phyloP scores from a whole-genome alignment of 2,888 invertebrate species.

The Cancer borealis region DNA sequence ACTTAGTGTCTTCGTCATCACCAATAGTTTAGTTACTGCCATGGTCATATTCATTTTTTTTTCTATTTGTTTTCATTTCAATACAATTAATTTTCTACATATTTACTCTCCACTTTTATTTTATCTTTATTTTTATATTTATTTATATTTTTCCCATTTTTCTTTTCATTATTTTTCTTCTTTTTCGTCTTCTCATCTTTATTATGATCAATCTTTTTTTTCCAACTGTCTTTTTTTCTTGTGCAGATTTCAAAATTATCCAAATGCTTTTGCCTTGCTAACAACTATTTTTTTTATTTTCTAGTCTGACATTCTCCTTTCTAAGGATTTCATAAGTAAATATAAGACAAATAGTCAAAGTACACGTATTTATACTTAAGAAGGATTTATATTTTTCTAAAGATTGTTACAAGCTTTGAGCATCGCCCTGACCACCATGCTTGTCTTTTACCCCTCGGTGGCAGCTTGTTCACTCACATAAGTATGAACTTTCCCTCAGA shows the following conservation, averaged over 20 bases:
- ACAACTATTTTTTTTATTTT: not conserved
- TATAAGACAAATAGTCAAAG: not conserved
- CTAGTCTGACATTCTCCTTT: not conserved
- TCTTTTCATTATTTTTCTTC: not conserved
- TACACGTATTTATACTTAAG: not conserved
- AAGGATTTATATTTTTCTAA: too few species aligned
- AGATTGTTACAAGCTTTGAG: too few species aligned
- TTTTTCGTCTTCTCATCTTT: not conserved
- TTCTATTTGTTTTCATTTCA: not conserved
- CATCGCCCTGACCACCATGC: too few species aligned
- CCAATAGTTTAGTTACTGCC: not conserved
- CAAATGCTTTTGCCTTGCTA: too few species aligned
- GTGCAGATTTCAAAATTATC: too few species aligned
- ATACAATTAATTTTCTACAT: not conserved
- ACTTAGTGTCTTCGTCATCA: not conserved
- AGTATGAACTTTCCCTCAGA: constrained; percentile 46
- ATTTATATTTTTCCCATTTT: not conserved
- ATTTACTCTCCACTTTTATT: not conserved
- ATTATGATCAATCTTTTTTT: not conserved
- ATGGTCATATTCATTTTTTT: not conserved
- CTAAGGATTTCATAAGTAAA: not conserved
- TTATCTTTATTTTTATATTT: not conserved
- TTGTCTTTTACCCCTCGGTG: too few species aligned
- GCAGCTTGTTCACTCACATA: too few species aligned
- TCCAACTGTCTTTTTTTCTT: not conserved